Conservation (phyloP, 2,113 vertebrate species). For the Leptodactylus fuscus region DNA sequence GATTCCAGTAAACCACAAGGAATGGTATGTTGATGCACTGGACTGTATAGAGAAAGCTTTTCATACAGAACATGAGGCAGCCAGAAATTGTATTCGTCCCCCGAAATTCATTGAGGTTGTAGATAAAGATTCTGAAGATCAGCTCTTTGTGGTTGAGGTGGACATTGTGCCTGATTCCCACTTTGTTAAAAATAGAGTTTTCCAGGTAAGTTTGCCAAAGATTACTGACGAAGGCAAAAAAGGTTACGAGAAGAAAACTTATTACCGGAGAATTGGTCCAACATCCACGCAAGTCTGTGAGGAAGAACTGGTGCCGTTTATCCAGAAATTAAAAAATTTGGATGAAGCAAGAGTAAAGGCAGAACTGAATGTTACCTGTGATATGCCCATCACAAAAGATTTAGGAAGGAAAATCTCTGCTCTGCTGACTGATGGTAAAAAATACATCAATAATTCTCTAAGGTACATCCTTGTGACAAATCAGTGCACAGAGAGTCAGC, state of each 20-base stretch:
- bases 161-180: constrained; percentile 75
- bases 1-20: constrained; percentile 70
- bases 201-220: constrained; percentile 76
- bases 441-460: constrained; percentile 75
- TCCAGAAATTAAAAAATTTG: constrained; percentile 64
- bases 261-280: constrained; percentile 74
- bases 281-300: constrained; percentile 74
- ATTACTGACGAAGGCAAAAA: constrained; percentile 73
- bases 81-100: constrained; percentile 76
- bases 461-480: constrained; percentile 82
- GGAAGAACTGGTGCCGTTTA: constrained; percentile 64
- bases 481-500: constrained; percentile 71
- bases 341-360: constrained; percentile 74
- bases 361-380: constrained; percentile 74
- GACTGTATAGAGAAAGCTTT: constrained; percentile 76
- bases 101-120: constrained; percentile 80
- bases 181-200: constrained; percentile 70
- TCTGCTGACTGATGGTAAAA: constrained; percentile 77
- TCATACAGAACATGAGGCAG: constrained; percentile 61
- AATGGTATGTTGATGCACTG: constrained; percentile 74
- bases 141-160: constrained; percentile 79
- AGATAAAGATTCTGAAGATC: constrained; percentile 66
- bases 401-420: constrained; percentile 72
- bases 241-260: constrained; percentile 68
- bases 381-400: constrained; percentile 65